phyloP scores from a whole-genome alignment of 2,888 invertebrate genomes.

The Euzetes globulus region DNA sequence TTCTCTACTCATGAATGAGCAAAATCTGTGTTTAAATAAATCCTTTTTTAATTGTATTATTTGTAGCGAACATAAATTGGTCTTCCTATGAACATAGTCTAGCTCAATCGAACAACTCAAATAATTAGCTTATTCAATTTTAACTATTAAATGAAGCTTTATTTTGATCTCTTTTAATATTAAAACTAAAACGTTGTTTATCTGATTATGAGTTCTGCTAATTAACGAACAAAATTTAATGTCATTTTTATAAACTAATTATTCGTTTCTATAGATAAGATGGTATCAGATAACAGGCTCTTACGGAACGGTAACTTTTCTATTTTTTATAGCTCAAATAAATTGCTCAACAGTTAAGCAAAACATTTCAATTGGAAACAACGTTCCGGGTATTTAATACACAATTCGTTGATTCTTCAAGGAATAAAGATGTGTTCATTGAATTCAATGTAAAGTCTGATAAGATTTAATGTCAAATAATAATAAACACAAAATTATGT shows the following conservation, averaged over 20 bases:
- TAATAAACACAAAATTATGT: not conserved
- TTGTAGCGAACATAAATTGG: not conserved
- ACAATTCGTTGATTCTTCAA: not conserved
- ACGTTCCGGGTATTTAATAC: not conserved
- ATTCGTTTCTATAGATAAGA: too few relatives aligned
- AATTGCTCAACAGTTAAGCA: not conserved
- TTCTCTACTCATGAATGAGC: not conserved
- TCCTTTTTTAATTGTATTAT: slow-evolving; percentile 15
- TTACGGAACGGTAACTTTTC: not conserved
- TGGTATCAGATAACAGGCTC: too few relatives aligned
- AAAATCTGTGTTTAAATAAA: not conserved
- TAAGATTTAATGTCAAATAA: not conserved
- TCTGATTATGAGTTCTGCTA: not conserved
- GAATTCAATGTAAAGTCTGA: not conserved
- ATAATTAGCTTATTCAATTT: not conserved
- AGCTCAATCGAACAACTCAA: not conserved
- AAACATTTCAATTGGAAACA: not conserved
- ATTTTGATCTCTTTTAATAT: not conserved
- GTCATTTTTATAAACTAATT: not conserved
- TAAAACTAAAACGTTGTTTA: too few relatives aligned
- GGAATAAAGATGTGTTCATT: not conserved
- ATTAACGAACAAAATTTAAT: slow-evolving; percentile 15
- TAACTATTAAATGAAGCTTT: not conserved
- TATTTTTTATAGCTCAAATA: not conserved
- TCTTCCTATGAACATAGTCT: not conserved